phyloP scores from a whole-genome alignment of 2,888 invertebrate genomes.

The Eumerus sabulonum region DNA sequence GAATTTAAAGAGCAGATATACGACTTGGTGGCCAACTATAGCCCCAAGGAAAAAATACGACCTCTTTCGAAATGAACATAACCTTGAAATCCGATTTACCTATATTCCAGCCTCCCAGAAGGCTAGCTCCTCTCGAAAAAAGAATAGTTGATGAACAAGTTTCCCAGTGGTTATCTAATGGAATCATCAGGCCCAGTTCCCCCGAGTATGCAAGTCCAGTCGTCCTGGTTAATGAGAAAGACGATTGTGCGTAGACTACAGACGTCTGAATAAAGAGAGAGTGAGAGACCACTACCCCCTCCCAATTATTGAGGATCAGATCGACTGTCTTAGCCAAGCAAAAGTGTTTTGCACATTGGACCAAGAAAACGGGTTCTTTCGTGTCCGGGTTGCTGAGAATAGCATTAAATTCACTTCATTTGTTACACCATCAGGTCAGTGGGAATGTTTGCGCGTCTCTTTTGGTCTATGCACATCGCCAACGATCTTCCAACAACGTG shows the following conservation, averaged over 20 bases:
- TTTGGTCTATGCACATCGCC: constrained; percentile 54
- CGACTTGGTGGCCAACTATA: too few relatives aligned
- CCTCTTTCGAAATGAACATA: not conserved
- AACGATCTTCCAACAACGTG: constrained; percentile 67
- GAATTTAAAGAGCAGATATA: too few relatives aligned
- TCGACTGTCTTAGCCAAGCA: constrained; percentile 58
- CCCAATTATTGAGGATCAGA: too few relatives aligned
- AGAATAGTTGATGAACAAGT: constrained; percentile 48
- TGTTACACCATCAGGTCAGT: constrained; percentile 37
- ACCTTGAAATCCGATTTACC: constrained; percentile 18
- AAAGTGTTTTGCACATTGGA: constrained; percentile 65
- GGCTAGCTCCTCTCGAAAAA: constrained; percentile 27
- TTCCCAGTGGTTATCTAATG: constrained; percentile 54
- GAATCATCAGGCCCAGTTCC: constrained; percentile 37
- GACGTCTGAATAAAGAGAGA: constrained; percentile 48
- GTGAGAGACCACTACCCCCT: constrained; percentile 35
- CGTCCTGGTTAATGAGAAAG: constrained; percentile 29
- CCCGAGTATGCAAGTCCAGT: constrained; percentile 61
- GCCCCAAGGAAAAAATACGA: not conserved
- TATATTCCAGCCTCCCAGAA: constrained; percentile 11
- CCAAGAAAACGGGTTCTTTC: constrained; percentile 68
- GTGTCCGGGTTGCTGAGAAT: constrained; percentile 48
- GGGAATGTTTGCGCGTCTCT: constrained; percentile 16
- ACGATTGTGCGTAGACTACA: constrained; percentile 54
- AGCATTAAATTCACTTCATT: constrained; percentile 42